These are phyloP conservation scores for Torymus aiolomorphi DNA, from an alignment of 2,888 invertebrate genomes.

Conservation along the genomic window DNA sequence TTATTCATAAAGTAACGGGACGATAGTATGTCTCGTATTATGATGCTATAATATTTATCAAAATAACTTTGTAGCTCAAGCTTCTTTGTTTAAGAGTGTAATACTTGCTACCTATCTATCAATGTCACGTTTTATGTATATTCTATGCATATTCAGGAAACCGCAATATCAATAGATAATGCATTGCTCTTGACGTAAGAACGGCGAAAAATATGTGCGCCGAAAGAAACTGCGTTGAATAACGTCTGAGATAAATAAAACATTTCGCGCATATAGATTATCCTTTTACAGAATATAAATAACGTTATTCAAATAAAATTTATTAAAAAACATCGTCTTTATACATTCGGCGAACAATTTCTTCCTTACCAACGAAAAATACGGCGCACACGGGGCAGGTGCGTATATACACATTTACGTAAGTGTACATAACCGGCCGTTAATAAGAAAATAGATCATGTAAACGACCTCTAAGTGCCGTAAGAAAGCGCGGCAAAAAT, in stretches of 20 bases:
- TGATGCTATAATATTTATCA: too few species aligned
- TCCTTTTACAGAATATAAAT: not conserved
- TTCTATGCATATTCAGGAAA: too few species aligned
- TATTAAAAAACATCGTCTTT: conserved; percentile 1
- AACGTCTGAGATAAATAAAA: not conserved
- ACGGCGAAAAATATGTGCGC: too few species aligned
- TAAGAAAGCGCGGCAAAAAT: not conserved
- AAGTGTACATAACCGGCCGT: conserved; percentile 19
- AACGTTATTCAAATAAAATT: conserved; percentile 1
- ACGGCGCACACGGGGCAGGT: not conserved
- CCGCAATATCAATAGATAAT: too few species aligned
- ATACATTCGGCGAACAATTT: not conserved
- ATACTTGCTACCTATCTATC: too few species aligned
- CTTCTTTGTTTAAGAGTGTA: too few species aligned
- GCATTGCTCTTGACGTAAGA: too few species aligned
- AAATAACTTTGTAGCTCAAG: too few species aligned
- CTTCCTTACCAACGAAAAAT: too few species aligned
- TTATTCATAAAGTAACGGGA: too few species aligned
- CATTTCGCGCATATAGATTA: not conserved
- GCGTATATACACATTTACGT: conserved; percentile 22
- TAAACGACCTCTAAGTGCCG: conserved; percentile 29
- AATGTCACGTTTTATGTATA: too few species aligned
- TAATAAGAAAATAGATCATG: conserved; percentile 39
- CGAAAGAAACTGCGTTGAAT: not conserved
- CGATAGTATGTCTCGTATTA: too few species aligned